Evolutionary conservation across 2,113 vertebrate species (phyloP), one percentile per base, ranked within the genome.

Genomic region (Mola mola): DNA sequence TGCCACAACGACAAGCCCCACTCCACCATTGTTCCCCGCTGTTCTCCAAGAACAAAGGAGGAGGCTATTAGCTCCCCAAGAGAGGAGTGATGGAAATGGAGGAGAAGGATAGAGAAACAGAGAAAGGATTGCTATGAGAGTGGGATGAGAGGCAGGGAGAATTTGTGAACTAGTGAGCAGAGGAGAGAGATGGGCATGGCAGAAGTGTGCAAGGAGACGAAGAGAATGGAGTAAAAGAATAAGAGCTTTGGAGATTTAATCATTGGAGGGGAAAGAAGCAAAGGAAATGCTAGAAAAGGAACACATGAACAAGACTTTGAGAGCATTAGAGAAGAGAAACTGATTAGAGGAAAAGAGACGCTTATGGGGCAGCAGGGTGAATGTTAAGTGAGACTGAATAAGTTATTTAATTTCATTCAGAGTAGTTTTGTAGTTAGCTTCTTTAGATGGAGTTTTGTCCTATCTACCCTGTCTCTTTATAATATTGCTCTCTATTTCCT

Each of bases 41-140:
- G 87, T 88, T 89, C 82, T 77, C 78, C 72, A 85, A 90, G 86
- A 90, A 89, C 87, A 89, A 90, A 89, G 80, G 81, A 87, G 78
- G 76, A 82, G 77, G 79, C 87, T 89, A 89, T 90, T 88, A 87
- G 80, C 83, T 86, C 83, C 71, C 83, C 52, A 70, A 72, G 83
- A 87, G 75, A 81, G 78, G 79, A 83, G 83, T 79, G 74, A 78
- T 81, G 66, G 89, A 90, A 89, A 83, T 84, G 61, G 86, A 81
- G 86, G 79, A 73, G 75, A 60, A 75, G 65, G 50, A 78, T 75
- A 55, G 79, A 79, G 66, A 66, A 61, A 34, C 75, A 61, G 70
- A 71, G 69, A 78, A 66, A 61, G 79, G 57, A 84, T 67, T 43
- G 78, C 78, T 85, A 72, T 68, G 62, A 84, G 73, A 78, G 71